phyloP scores from a whole-genome alignment of 2,888 invertebrate genomes.

The Dasysyrphus albostriatus region DNA sequence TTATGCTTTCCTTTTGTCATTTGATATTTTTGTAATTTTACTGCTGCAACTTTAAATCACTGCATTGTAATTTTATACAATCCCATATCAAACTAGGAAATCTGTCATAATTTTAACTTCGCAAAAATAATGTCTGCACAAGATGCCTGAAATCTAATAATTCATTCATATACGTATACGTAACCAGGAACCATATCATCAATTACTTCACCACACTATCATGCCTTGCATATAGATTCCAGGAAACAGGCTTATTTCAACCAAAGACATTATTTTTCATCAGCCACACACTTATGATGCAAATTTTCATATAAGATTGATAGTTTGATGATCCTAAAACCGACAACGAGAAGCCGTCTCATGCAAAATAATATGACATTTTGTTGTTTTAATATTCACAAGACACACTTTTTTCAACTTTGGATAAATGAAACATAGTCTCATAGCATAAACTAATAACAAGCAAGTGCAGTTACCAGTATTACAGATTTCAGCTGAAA shows the following conservation, averaged over 20 bases:
- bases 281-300: conserved; percentile 52
- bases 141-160: conserved; percentile 32
- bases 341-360: conserved; percentile 26
- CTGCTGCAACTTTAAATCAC: not conserved
- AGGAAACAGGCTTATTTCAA: conserved; percentile 57
- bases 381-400: conserved; percentile 38
- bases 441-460: not conserved
- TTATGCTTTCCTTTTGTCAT: too few species aligned
- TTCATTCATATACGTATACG: not conserved
- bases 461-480: conserved; percentile 27
- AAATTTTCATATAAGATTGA: conserved; percentile 58
- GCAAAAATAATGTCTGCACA: conserved; percentile 2
- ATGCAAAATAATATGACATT: conserved; percentile 40
- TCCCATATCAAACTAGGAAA: conserved; percentile 12
- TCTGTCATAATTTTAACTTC: conserved; percentile 15
- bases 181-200: conserved; percentile 59
- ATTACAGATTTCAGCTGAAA: conserved; percentile 5
- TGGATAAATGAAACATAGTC: conserved; percentile 3
- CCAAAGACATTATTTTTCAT: conserved; percentile 40
- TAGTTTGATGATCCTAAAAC: conserved; percentile 66
- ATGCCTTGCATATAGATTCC: conserved; percentile 37
- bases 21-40: not conserved
- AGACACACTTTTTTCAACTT: conserved; percentile 25
- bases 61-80: not conserved
- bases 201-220: conserved; percentile 48